phyloP scores from a whole-genome alignment of 1,140 invertebrate species.

The Mylabris phalerata region DNA sequence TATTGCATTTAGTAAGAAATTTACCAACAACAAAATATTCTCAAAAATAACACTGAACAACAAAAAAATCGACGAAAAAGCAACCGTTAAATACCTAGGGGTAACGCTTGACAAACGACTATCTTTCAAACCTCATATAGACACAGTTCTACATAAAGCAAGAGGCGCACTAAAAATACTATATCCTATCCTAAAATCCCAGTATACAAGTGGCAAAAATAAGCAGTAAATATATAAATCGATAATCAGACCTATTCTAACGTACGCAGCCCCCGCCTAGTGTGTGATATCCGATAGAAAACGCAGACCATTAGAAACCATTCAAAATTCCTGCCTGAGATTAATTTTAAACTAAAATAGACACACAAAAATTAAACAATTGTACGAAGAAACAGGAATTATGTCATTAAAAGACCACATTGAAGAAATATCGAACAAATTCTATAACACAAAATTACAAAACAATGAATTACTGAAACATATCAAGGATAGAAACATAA shows the following conservation, averaged over 20 bases:
- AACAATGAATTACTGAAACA: neutral
- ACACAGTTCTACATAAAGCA: constrained; percentile 4
- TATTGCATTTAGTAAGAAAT: constrained; percentile 9
- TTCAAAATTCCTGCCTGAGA: neutral
- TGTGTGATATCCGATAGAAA: neutral
- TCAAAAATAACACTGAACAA: neutral
- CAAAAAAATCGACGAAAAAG: neutral
- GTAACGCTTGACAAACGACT: constrained; percentile 1
- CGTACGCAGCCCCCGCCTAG: neutral
- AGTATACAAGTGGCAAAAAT: neutral
- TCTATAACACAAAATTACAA: neutral
- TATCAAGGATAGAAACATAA: neutral
- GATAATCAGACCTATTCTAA: too few relatives aligned
- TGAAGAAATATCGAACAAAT: neutral
- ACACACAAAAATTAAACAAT: neutral
- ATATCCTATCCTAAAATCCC: neutral
- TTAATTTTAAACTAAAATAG: neutral
- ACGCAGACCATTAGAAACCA: neutral
- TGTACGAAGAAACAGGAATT: neutral
- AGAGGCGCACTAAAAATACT: neutral
- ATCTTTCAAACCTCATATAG: constrained; percentile 1
- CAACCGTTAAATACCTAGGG: constrained; percentile 9
- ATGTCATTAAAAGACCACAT: neutral
- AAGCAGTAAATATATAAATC: neutral
- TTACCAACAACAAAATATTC: neutral